Percentiles rank a stretch among this genome's conserved stretches.
These are phyloP conservation scores for Manis pentadactyla DNA, from an alignment of 2,797 vertebrate genomes.

Conservation along the genomic window DNA sequence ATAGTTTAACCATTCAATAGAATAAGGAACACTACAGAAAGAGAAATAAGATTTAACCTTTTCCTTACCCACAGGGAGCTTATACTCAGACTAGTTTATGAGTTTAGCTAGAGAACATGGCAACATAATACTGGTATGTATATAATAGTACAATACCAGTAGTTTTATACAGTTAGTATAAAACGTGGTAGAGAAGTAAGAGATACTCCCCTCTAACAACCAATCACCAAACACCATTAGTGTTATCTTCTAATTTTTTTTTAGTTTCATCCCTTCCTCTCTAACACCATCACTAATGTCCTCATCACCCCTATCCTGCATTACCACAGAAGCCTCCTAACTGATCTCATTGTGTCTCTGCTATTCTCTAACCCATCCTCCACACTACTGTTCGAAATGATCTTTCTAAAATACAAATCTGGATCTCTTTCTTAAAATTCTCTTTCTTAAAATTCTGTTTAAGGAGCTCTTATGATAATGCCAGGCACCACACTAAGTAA, in stretches of 20 bases:
- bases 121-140: too few relatives aligned
- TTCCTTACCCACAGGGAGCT: background rate
- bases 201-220: background rate
- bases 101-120: background rate
- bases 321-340: background rate
- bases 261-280: background rate
- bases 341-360: background rate
- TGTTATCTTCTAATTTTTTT: background rate
- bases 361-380: background rate
- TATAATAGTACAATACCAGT: background rate
- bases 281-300: too few relatives aligned
- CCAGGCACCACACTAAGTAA: background rate
- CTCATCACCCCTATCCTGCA: background rate
- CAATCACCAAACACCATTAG: background rate
- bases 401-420: background rate
- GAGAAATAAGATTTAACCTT: background rate
- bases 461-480: background rate
- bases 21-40: background rate
- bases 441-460: too few relatives aligned
- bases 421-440: background rate
- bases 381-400: background rate
- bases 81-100: background rate
- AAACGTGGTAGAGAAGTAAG: background rate
- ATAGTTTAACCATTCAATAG: background rate
- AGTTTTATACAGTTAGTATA: background rate